These are phyloP conservation scores for Parnassius smintheus DNA, from an alignment of 2,888 invertebrate genomes.

Conservation along the genomic window DNA sequence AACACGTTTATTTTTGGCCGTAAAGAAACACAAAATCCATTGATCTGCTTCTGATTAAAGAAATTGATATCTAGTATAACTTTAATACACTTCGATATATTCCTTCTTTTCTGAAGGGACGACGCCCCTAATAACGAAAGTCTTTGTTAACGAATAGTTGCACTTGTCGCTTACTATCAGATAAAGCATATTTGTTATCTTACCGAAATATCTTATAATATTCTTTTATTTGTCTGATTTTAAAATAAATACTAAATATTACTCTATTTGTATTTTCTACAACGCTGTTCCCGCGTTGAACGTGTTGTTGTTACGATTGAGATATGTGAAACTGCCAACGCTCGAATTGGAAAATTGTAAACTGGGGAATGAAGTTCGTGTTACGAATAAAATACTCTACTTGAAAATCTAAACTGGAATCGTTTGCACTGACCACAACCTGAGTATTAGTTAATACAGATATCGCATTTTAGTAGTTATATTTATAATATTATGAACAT, in stretches of 20 bases:
- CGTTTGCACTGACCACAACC: slow-evolving; percentile 27
- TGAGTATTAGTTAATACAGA: slow-evolving; percentile 15
- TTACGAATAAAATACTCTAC: slow-evolving; percentile 42
- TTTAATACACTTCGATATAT: too few relatives aligned
- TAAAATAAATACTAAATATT: background rate
- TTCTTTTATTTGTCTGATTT: background rate
- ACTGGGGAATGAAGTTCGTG: slow-evolving; percentile 53
- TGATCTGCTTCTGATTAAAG: too few relatives aligned
- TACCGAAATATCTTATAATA: background rate
- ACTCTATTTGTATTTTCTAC: slow-evolving; percentile 20
- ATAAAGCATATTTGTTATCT: background rate
- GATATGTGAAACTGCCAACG: slow-evolving; percentile 49
- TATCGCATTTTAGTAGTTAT: background rate
- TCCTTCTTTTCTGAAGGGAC: too few relatives aligned
- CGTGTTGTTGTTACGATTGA: slow-evolving; percentile 26
- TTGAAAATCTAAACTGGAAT: slow-evolving; percentile 33
- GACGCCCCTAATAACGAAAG: too few relatives aligned
- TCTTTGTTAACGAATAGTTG: too few relatives aligned
- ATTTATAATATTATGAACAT: too few relatives aligned
- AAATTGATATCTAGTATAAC: too few relatives aligned
- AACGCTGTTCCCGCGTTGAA: slow-evolving; percentile 9
- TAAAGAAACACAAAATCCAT: too few relatives aligned
- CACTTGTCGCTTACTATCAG: too few relatives aligned
- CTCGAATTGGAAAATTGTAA: slow-evolving; percentile 56
- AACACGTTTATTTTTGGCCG: too few relatives aligned